Evolutionary conservation across 1,140 invertebrate genomes (phyloP).

Genomic region (Nasonia giraulti): DNA sequence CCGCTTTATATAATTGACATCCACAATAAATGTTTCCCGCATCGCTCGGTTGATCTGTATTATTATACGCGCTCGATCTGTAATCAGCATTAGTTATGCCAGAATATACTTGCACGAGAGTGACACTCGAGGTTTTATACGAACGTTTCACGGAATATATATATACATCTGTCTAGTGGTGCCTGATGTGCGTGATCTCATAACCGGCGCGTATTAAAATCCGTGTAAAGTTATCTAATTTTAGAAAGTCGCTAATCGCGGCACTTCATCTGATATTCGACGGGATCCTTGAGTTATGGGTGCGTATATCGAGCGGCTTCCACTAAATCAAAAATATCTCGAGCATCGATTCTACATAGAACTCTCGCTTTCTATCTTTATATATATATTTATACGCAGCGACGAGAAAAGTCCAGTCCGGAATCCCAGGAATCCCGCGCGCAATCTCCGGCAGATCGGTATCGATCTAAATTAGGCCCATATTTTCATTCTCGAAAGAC

Average conservation of each 20-base stretch:
- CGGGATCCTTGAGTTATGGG: neutral
- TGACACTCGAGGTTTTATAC: no score
- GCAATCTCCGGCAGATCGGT: neutral
- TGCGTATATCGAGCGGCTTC: neutral
- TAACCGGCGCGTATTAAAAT: neutral
- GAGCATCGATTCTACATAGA: neutral
- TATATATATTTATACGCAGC: neutral
- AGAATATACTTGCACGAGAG: no score
- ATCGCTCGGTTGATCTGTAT: neutral
- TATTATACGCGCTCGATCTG: neutral
- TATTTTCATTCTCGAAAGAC: constrained; percentile 10
- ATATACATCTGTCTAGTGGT: neutral
- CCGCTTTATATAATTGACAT: constrained; percentile 23
- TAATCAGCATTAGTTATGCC: neutral
- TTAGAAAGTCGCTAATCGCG: constrained; percentile 32
- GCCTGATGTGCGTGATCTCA: neutral
- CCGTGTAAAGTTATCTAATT: constrained; percentile 23
- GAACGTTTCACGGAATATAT: neutral
- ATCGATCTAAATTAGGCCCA: constrained; percentile 11
- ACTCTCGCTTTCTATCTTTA: no score
- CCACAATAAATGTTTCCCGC: neutral
- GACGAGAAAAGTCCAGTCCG: neutral
- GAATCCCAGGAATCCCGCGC: constrained; percentile 2
- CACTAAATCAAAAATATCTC: constrained; percentile 5
- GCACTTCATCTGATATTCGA: constrained; percentile 27